phyloP scores from a whole-genome alignment of 2,113 vertebrate genomes.

The Amazona vittata region DNA sequence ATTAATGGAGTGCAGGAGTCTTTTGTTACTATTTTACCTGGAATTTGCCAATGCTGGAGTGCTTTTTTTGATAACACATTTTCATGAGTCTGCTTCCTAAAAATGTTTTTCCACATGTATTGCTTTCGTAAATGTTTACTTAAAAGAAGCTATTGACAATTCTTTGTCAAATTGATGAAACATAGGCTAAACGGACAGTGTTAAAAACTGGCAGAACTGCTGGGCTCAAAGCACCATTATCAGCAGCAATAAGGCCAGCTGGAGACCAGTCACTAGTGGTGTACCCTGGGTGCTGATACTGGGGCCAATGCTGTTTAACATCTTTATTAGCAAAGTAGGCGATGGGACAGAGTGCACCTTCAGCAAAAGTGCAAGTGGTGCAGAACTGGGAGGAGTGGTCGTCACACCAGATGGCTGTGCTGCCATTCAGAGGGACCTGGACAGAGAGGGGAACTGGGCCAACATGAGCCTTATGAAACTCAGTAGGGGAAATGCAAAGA shows the following conservation, averaged over 20 bases:
- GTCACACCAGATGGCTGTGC: not conserved
- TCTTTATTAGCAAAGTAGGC: not conserved
- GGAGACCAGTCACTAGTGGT: not conserved
- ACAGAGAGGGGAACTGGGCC: not conserved
- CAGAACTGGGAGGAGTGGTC: not conserved
- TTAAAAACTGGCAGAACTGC: not conserved
- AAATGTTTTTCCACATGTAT: not conserved
- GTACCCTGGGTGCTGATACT: not conserved
- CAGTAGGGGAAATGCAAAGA: not conserved
- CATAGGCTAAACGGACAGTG: not conserved
- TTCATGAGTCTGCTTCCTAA: not conserved
- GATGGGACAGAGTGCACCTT: not conserved
- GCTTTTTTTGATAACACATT: not conserved
- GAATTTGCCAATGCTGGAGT: not conserved
- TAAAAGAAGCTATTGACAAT: not conserved
- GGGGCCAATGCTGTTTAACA: not conserved
- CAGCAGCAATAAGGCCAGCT: not conserved
- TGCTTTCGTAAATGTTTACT: not conserved
- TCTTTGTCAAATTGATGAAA: not conserved
- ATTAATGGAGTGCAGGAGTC: not conserved
- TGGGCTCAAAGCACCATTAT: not conserved
- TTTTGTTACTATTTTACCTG: not conserved
- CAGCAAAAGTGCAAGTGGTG: not conserved
- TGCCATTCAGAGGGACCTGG: not conserved
- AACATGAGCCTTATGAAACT: not conserved